Conservation (phyloP, 2,797 vertebrate genomes). For the Chiroxiphia lanceolata region DNA sequence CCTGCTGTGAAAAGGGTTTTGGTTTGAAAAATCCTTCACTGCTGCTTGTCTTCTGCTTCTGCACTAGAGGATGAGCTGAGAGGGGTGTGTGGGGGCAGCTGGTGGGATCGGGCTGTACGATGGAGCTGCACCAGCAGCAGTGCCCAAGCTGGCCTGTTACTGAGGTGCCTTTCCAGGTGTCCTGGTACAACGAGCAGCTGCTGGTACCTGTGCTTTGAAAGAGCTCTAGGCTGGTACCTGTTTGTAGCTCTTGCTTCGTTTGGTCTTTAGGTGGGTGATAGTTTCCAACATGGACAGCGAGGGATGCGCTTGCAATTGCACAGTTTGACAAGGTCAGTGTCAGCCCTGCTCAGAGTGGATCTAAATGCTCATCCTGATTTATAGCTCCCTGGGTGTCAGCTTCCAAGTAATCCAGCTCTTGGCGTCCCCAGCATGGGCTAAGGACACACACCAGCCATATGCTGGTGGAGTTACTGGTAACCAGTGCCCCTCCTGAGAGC, state of each 20-base stretch:
- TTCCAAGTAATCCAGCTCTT: no score
- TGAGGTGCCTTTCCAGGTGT: rapidly evolving
- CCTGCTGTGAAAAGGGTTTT: neutral
- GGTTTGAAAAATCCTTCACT: neutral
- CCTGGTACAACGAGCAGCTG: rapidly evolving
- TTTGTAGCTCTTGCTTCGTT: neutral
- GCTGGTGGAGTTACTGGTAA: rapidly evolving
- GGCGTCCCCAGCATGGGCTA: rapidly evolving
- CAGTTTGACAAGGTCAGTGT: rapidly evolving
- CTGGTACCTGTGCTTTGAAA: rapidly evolving
- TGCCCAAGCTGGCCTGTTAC: rapidly evolving
- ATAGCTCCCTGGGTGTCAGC: neutral
- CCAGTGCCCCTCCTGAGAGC: rapidly evolving
- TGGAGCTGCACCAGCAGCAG: neutral
- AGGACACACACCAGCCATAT: rapidly evolving
- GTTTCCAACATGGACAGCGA: rapidly evolving
- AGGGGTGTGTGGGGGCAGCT: rapidly evolving
- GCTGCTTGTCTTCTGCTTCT: no score
- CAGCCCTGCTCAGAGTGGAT: neutral
- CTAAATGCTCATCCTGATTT: neutral
- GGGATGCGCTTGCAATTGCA: rapidly evolving
- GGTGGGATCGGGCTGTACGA: rapidly evolving
- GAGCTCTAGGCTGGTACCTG: rapidly evolving
- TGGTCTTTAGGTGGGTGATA: neutral
- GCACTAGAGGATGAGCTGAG: rapidly evolving